Base-by-base conservation (phyloP, 1,140 invertebrate species). In the Idris sp. region DNA sequence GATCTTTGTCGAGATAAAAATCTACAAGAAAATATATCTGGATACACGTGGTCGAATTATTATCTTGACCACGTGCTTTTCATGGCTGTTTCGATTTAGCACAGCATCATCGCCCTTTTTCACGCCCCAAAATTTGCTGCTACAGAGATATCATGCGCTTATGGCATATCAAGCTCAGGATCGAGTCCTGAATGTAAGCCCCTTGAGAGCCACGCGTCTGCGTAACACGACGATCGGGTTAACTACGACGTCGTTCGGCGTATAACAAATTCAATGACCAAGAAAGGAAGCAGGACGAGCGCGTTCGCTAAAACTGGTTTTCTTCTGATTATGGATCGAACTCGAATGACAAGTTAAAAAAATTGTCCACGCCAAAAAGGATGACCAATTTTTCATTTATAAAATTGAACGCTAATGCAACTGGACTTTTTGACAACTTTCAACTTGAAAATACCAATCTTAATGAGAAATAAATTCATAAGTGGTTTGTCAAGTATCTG, bases 21-120 rank as follows among this genome's bases (percentile, higher is more conserved):
- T 71, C 67, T 54, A 54, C 67, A 54, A 48, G 30, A 54, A 40
- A n/a, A n/a, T n/a, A n/a, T n/a, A n/a, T n/a, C n/a, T n/a, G n/a
- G 25, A 19, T 58, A 72, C 68, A 64, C 68, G 68, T 64, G 19
- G 40, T 43, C 58, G 40, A 72, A 62, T 41, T 62, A 62, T 71
- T 49, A 40, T 11, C 43, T 31, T n/a, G 14, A 9, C 33, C 26
- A 18, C 31, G 31, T 67, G 41, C 48, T 56, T 56, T 49, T 53
- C 49, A 38, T 38, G 18, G 22, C 26, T 31, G 51, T 53, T n/a
- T n/a, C 54, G 46, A 53, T 43, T 59, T 51, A 69, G n/a, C n/a
- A 69, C 65, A 31, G 30, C 53, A 61, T 54, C 56, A 71, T 71
- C 67, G 48, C 56, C 67, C 67, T 54, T 54, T 69, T 58, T 58